phyloP scores from a whole-genome alignment of 2,113 vertebrate species.

The Pyxicephalus adspersus region DNA sequence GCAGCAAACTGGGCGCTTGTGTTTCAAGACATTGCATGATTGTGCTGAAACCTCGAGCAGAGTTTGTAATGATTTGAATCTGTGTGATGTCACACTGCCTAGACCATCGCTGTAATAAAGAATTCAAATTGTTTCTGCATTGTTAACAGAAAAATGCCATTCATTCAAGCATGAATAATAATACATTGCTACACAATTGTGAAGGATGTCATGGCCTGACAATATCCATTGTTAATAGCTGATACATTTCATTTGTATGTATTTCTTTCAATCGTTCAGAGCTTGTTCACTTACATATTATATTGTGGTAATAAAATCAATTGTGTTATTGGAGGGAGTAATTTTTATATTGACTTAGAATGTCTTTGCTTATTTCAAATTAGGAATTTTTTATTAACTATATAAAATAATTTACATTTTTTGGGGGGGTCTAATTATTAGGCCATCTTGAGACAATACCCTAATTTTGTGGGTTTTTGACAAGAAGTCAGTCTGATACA shows the following conservation, averaged over 20 bases:
- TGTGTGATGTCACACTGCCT: constrained; percentile 22
- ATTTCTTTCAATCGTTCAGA: neutral
- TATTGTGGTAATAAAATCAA: too few relatives aligned
- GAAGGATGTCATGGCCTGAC: neutral
- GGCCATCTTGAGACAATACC: too few relatives aligned
- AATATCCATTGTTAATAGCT: neutral
- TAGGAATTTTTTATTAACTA: too few relatives aligned
- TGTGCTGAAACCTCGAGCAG: constrained; percentile 33
- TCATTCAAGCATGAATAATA: neutral
- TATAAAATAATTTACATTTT: too few relatives aligned
- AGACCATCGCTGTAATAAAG: neutral
- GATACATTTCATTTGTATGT: neutral
- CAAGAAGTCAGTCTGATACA: too few relatives aligned
- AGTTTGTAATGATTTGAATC: constrained; percentile 8
- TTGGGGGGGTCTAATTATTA: too few relatives aligned
- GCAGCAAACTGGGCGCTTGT: constrained; percentile 6
- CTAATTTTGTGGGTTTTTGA: too few relatives aligned
- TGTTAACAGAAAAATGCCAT: constrained; percentile 3
- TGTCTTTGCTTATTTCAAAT: too few relatives aligned
- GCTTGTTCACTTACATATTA: neutral
- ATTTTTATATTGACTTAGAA: too few relatives aligned
- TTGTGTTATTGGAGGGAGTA: too few relatives aligned
- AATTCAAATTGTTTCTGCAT: neutral
- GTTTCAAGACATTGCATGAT: constrained; percentile 24
- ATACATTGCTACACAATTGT: neutral